A percentile compares a stretch with the other conserved stretches of the same genome.
phyloP scores from a whole-genome alignment of 2,113 vertebrate species.

The Macrotis lagotis region DNA sequence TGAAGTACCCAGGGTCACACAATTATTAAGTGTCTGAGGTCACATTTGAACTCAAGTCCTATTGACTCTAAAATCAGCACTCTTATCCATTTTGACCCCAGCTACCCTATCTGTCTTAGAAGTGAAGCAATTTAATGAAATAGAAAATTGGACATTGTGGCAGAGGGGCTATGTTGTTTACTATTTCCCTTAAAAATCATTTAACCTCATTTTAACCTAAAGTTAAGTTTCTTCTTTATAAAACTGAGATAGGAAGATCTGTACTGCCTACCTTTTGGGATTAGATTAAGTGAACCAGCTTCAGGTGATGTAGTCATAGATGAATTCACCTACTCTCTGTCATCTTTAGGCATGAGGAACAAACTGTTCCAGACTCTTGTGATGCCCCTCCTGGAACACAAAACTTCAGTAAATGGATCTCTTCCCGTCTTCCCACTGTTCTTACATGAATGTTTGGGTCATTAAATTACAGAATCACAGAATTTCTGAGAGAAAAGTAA shows the following conservation, averaged over 20 bases:
- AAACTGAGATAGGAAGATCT: background rate
- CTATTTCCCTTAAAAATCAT: background rate
- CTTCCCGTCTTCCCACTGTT: background rate
- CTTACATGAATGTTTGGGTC: background rate
- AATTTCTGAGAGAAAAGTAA: background rate
- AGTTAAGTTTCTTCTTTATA: background rate
- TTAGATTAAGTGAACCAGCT: background rate
- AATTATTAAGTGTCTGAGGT: background rate
- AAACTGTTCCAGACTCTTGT: background rate
- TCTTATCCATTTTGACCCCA: too few species aligned
- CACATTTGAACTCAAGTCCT: background rate
- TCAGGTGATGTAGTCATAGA: background rate
- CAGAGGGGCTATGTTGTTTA: background rate
- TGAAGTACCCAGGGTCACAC: background rate
- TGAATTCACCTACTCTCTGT: background rate
- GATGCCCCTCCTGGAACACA: background rate
- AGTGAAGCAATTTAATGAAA: background rate
- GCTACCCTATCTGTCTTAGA: too few species aligned
- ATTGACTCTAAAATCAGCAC: background rate
- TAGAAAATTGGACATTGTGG: background rate
- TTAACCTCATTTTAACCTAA: background rate
- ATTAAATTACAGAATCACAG: background rate
- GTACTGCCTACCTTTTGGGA: background rate
- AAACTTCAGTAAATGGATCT: background rate
- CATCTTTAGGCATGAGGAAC: background rate